A percentile compares a stretch with the other conserved stretches of the same genome.
These are phyloP conservation scores for Erpobdella octoculata DNA, from an alignment of 2,888 invertebrate genomes.

Conservation along the genomic window DNA sequence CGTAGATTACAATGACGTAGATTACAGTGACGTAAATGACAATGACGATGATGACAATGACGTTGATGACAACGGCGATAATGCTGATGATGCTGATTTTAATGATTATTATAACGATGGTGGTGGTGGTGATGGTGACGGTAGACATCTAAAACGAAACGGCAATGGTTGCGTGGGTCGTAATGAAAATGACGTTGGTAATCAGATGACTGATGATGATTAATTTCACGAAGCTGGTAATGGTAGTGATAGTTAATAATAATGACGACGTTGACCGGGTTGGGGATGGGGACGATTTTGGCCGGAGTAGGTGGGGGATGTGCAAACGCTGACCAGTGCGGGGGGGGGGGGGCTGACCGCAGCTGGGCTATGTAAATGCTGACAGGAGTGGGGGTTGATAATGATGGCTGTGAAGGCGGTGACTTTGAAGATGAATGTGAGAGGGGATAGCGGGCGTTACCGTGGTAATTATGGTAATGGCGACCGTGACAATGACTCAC, in stretches of 20 bases:
- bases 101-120: background rate
- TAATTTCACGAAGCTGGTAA: background rate
- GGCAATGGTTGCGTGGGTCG: background rate
- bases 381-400: too few species aligned
- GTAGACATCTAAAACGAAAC: background rate
- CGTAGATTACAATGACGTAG: background rate
- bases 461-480: too few species aligned
- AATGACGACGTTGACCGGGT: too few species aligned
- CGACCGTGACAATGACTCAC: too few species aligned
- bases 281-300: too few species aligned
- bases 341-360: too few species aligned
- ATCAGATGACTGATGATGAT: background rate
- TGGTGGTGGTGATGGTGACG: background rate
- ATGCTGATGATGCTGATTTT: background rate
- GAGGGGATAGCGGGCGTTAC: too few species aligned
- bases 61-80: background rate
- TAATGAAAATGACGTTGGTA: background rate
- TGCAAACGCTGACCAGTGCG: too few species aligned
- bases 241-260: background rate
- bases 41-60: background rate
- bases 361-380: too few species aligned
- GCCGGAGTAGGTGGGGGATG: too few species aligned
- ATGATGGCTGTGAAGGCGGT: too few species aligned
- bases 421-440: too few species aligned
- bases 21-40: conserved; percentile 5